Evolutionary conservation across 2,888 invertebrate genomes (phyloP), one percentile per base, ranked within the genome.

Genomic region (Bembecia ichneumoniformis): DNA sequence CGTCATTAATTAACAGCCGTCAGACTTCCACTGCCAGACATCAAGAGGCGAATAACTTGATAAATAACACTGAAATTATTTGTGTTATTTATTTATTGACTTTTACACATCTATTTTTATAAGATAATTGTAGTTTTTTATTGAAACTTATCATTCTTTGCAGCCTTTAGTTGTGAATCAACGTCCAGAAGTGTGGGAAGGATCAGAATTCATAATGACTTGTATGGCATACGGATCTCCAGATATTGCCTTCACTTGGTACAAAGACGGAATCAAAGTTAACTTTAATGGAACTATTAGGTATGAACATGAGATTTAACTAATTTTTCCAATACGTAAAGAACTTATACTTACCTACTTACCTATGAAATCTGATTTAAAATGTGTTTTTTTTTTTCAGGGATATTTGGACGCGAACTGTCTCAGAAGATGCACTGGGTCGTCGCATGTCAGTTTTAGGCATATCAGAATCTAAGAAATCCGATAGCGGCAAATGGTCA

Each of bases 141-240:
- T 28, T 28, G 28, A 9, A 28, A 28, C 28, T 28, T 28, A 28
- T 28, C 28, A 28, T 40, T 40, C 13, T 40, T 40, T 51, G 4
- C 71, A 84, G 86, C 64, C 74, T 3, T 56, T 86, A 48, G 74
- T 72, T 43, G 74, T 84, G 17, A 87, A 84, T 64, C 82, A 84
- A 56, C 76, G 84, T 1, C 80, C 82, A 2, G 86, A 84, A 62
- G 88, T 91, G 51, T 91, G 93, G 73, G 91, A 93, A 67, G 92
- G 91, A 3, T 93, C 93, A 48, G 93, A 94, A 74, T 93, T 95
- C 64, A 91, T 92, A 61, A 82, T 95, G 56, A 92, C 92, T 48
- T 95, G 95, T 67, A 89, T 91, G 58, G 94, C 94, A 16, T 91
- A 93, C 66, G 94, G 94, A 48, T 93, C 94, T 45, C 90, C 92